Base-by-base conservation (phyloP, 2,888 invertebrate species). In the Eucera pruinosa region DNA sequence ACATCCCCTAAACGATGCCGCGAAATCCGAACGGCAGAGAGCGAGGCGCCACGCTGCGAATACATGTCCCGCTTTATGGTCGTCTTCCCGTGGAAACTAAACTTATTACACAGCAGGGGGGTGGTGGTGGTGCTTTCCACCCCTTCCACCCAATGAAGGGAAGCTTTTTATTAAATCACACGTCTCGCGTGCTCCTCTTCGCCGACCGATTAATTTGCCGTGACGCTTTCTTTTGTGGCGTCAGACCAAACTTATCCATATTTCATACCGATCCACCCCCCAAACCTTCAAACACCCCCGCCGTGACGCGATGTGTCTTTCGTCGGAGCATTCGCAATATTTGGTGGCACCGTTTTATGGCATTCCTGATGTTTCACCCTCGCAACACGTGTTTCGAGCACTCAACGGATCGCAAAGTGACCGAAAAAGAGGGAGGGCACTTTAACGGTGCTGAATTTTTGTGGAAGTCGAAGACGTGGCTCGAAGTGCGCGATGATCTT, bases 71-170 rank as follows among this genome's bases (percentile, higher is more conserved):
- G 89, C 88, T 92, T 92, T 91, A 92, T 90, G 90, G 88, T 69
- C 71, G 87, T 90, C 89, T 90, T 89, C 84, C 86, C 89, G 88
- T 87, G 87, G 91, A 90, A 91, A 91, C 91, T 91, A 92, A 92
- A 91, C 91, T 91, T 91, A 91, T 92, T 92, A 91, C 91, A 70
- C 90, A 65, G 77, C 85, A 83, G 88, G 89, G 80, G 87, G 75
- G 70, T 52, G 67, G 55, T 20, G 50, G 69, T 54, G 30, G 50
- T 13, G 30, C 2, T 57, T 69, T 74, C 78, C 82, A 82, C 80
- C 84, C 84, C 77, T 52, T 58, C 75, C 58, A 61, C 6, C n/a
- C 61, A 23, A 18, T 77, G 80, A 82, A 85, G 87, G 86, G 85
- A 76, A 84, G 86, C 87, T 88, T 91, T 90, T 91, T 90, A 90